These are phyloP conservation scores for Plectrocnemia conspersa DNA, from an alignment of 1,140 invertebrate genomes.

Conservation along the genomic window DNA sequence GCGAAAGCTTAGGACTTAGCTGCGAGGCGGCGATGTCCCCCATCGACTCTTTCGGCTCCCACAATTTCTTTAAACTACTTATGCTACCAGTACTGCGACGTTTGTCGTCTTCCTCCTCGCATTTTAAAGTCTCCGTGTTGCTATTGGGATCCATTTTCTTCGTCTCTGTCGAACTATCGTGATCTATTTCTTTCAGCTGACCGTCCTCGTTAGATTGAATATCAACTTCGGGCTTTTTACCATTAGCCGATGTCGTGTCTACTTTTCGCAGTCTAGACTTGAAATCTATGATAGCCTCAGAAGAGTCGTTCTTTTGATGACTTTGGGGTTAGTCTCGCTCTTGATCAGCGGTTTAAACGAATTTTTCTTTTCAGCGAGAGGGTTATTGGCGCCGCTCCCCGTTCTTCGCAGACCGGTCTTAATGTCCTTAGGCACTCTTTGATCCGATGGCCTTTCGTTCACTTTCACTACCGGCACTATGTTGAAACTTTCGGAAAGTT, in stretches of 20 bases:
- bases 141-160: constrained; percentile 53
- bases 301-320: constrained; percentile 46
- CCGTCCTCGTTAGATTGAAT: no score
- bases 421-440: constrained; percentile 41
- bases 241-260: constrained; percentile 48
- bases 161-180: constrained; percentile 39
- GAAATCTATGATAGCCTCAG: constrained; percentile 71
- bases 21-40: constrained; percentile 43
- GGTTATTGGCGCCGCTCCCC: constrained; percentile 34
- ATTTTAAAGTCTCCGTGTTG: constrained; percentile 46
- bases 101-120: constrained; percentile 75
- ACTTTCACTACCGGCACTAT: no score
- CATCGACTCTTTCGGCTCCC: constrained; percentile 70
- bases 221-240: constrained; percentile 49
- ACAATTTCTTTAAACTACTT: constrained; percentile 85
- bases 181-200: constrained; percentile 42
- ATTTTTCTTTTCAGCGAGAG: constrained; percentile 40
- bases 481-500: constrained; percentile 61
- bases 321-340: constrained; percentile 58
- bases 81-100: constrained; percentile 89
- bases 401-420: constrained; percentile 52
- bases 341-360: constrained; percentile 62
- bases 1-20: constrained; percentile 59
- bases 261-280: constrained; percentile 81
- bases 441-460: constrained; percentile 27